phyloP scores from a whole-genome alignment of 2,888 invertebrate species.

The Scaptomyza parva region DNA sequence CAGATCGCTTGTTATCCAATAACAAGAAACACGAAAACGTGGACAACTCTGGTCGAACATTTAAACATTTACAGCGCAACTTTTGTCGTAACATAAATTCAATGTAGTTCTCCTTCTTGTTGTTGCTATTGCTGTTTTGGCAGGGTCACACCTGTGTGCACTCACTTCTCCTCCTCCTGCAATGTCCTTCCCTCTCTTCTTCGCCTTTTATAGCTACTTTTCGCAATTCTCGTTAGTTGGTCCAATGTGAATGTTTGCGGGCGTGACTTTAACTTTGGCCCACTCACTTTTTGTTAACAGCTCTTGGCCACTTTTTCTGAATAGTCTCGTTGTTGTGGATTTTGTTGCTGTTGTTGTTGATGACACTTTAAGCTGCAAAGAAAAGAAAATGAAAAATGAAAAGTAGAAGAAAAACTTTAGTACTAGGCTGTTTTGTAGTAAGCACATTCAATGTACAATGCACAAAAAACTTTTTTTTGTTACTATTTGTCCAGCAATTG shows the following conservation, averaged over 20 bases:
- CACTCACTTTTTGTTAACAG: no score
- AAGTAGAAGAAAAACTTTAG: constrained; percentile 47
- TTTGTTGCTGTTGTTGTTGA: constrained; percentile 43
- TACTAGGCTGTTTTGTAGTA: constrained; percentile 27
- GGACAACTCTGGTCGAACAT: constrained; percentile 36
- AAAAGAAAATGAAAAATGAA: constrained; percentile 70
- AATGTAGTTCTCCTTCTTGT: constrained; percentile 21
- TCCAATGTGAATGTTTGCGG: background rate
- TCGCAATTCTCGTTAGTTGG: constrained; percentile 9
- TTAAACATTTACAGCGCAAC: constrained; percentile 46
- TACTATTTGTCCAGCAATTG: constrained; percentile 46
- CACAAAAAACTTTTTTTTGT: constrained; percentile 39
- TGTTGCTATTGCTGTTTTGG: constrained; percentile 12
- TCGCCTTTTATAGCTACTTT: background rate
- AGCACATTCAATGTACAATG: no score
- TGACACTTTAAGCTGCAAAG: constrained; percentile 69
- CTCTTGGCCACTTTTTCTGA: constrained; percentile 12
- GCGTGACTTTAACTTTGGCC: constrained; percentile 29
- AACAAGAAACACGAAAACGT: background rate
- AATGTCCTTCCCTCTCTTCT: background rate
- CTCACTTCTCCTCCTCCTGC: constrained; percentile 7
- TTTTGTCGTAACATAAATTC: constrained; percentile 62
- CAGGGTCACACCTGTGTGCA: constrained; percentile 39
- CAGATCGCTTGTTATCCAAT: constrained; percentile 4
- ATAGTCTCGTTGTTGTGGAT: constrained; percentile 16